Base-by-base conservation (phyloP, 2,797 vertebrate genomes). In the Sebastes vulpes region DNA sequence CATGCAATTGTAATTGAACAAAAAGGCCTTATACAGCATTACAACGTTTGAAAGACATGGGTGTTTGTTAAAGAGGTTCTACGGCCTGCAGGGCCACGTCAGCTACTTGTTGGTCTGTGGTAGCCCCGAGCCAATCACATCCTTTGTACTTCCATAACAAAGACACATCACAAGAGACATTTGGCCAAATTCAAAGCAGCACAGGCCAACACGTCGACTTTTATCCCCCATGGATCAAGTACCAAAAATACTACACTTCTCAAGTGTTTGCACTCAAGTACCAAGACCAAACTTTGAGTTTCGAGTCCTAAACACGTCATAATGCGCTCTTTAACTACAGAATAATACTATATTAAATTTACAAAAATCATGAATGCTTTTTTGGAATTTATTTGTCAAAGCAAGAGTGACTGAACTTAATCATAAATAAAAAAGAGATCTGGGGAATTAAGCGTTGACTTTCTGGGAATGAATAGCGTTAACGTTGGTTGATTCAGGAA, bases 201-300 rank as follows among this genome's bases (percentile, higher is more conserved):
- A 25, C 1, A 21, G 38, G 29, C 16, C 3, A 8, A 32, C 7
- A 61, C 9, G 3, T 14, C 1, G 1, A 57, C 8, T 38, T 26
- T 54, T 26, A 35, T 11, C 9, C 31, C 48, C 8, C 18, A 29
- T 38, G 23, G 3, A 9, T 46, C 48, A 57, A 70, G 31, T 1
- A 73, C n/a, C 16, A 73, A 29, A 42, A 20, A 42, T 21, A 18
- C 16, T 21, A 73, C 48, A 54, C 25, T 31, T 65, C 32, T 35
- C 32, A 35, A 35, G 32, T 35, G 32, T 38, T 38, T 38, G 35
- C 35, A 38, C 11, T 5, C 38, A 42, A 42, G 38, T 42, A 0
- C 5, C 5, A 42, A 42, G 38, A 6, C 38, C 38, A 42, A 42
- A 42, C 38, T 42, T 42, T 42, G 38, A 42, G 35, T 42, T 42